A percentile compares a stretch with the other conserved stretches of the same genome.
phyloP scores from a whole-genome alignment of 2,888 invertebrate species.

The Petrolisthes cinctipes region DNA sequence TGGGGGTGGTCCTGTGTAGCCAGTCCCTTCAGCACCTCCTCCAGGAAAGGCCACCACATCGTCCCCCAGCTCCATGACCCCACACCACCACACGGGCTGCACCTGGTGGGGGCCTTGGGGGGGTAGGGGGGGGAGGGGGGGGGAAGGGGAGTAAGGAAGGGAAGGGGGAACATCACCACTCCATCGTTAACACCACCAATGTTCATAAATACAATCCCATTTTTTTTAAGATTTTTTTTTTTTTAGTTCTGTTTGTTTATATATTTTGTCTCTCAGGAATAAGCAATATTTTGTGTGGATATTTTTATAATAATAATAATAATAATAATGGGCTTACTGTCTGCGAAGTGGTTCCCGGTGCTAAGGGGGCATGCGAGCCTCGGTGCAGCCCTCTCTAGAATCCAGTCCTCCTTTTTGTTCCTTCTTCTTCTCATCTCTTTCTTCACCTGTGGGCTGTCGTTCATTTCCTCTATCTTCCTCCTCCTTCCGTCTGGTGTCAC shows the following conservation, averaged over 20 bases:
- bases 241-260: not conserved
- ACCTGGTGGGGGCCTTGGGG: not conserved
- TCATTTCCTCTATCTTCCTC: conserved; percentile 2
- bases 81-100: conserved; percentile 32
- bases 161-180: not conserved
- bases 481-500: not conserved
- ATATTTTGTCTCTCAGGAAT: not conserved
- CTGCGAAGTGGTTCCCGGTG: not conserved
- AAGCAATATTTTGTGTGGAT: not conserved
- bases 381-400: not conserved
- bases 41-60: conserved; percentile 45
- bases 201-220: not conserved
- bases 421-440: not conserved
- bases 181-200: not conserved
- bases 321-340: conserved; percentile 7
- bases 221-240: not conserved
- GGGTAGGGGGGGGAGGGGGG: not conserved
- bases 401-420: not conserved
- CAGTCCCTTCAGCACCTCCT: not conserved
- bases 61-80: not conserved
- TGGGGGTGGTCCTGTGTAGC: too few species aligned
- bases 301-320: not conserved
- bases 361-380: not conserved
- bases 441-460: not conserved
- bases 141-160: not conserved